phyloP scores from a whole-genome alignment of 2,113 vertebrate genomes.

The Spilogale gracilis region DNA sequence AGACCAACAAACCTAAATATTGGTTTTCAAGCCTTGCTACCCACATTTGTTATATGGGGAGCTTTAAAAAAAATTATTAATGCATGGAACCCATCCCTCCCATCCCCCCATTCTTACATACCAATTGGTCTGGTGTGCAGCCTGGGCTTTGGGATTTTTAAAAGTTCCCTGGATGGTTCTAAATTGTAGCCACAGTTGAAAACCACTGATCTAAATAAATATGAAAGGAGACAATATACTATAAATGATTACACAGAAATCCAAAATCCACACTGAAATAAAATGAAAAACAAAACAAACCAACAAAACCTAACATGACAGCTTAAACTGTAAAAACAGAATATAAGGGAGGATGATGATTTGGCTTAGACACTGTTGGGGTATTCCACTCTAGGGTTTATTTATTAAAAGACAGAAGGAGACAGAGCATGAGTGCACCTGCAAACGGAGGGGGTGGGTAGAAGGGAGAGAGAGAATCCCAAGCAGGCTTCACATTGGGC shows the following conservation, averaged over 20 bases:
- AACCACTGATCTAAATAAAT: constrained; percentile 46
- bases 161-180: not conserved
- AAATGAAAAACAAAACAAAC: not conserved
- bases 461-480: not conserved
- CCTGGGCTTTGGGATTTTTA: not conserved
- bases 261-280: not conserved
- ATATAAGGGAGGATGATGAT: not conserved
- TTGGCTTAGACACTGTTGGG: not conserved
- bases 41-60: not conserved
- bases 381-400: not conserved
- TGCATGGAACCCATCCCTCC: not conserved
- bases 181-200: not conserved
- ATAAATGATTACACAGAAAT: constrained; percentile 8
- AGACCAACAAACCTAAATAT: not conserved
- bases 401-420: not conserved
- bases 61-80: not conserved
- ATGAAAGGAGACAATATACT: constrained; percentile 15
- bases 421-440: not conserved
- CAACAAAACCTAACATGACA: not conserved
- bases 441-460: not conserved
- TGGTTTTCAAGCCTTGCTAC: not conserved
- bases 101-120: not conserved
- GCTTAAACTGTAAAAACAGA: not conserved
- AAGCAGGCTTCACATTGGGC: not conserved
- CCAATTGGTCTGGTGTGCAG: not conserved